Base-by-base conservation (phyloP, 2,888 invertebrate genomes). In the Blastobasis lacticolella region DNA sequence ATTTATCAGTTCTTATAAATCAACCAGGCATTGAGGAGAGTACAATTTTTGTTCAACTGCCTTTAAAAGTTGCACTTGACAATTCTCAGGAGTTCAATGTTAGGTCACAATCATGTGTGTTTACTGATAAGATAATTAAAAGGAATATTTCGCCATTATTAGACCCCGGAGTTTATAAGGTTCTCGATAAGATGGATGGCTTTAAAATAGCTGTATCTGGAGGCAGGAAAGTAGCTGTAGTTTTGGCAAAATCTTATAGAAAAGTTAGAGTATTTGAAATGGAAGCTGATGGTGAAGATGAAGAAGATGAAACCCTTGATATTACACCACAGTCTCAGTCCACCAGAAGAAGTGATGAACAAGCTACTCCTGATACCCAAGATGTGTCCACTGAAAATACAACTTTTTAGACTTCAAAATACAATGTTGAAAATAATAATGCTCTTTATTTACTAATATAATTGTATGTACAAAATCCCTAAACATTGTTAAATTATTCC, bases 221-320 rank as follows among this genome's bases (percentile, higher is more conserved):
- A 0, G 92, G 92, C 51, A 78, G 92, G 54, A 94, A 94, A 81
- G 95, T 97, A 6, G 94, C 96, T 6, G 94, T 97, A 44, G 92
- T 97, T 47, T 84, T 97, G 44, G 94, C 95, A 10, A 94, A 94
- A 62, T 95, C 91, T 64, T 88, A 89, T 50, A 91, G 95, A 54
- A 94, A 95, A 75, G 94, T 97, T 45, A 90, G 95, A 56, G 90
- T 97, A 48, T 95, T 95, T 73, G 96, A 97, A 78, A 97, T 97
- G 93, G 97, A 97, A 85, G 94, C 93, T 0, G 97, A 97, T 70
- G 97, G 96, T 37, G 95, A 95, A 53, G 97, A 97, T 57, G 97
- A 96, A 51, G 94, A 94, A 42, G 94, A 94, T 49, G 90, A 88
- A 52, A 82, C 82, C n/a, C 66, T 88, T 23, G 88, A 89, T 49